Conservation (phyloP, 2,888 invertebrate genomes). For the Ichneumon xanthorius region DNA sequence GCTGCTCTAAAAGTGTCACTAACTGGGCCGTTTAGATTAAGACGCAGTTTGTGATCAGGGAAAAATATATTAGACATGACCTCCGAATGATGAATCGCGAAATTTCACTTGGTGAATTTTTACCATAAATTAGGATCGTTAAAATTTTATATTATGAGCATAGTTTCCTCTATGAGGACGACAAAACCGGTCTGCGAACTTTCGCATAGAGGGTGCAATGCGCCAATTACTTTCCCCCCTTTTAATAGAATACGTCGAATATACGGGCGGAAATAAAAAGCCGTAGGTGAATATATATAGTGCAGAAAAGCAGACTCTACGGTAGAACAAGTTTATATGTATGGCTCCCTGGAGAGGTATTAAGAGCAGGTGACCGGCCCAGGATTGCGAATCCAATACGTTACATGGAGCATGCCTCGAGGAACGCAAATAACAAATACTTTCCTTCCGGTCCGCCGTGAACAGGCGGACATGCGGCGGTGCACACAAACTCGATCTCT, state of each 20-base stretch:
- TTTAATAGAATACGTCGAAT: neutral
- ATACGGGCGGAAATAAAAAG: conserved; percentile 8
- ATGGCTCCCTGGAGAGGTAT: conserved; percentile 31
- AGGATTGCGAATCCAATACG: conserved; percentile 40
- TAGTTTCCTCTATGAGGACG: too few relatives aligned
- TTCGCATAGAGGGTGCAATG: too few relatives aligned
- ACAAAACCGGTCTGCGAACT: too few relatives aligned
- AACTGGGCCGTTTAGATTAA: too few relatives aligned
- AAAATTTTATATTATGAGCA: too few relatives aligned
- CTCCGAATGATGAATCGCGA: too few relatives aligned
- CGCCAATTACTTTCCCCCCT: too few relatives aligned
- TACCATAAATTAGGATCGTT: too few relatives aligned
- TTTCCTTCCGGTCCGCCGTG: conserved; percentile 28
- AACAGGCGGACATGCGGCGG: conserved; percentile 1
- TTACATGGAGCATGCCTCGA: conserved; percentile 26
- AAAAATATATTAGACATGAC: too few relatives aligned
- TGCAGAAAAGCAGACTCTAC: conserved; percentile 11
- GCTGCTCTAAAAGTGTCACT: too few relatives aligned
- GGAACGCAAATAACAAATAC: conserved; percentile 41
- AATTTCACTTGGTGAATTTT: too few relatives aligned
- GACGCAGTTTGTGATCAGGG: too few relatives aligned
- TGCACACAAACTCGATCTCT: conserved; percentile 13
- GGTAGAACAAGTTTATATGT: conserved; percentile 18
- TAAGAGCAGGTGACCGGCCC: conserved; percentile 35
- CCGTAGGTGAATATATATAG: neutral